A percentile compares a stretch with the other conserved stretches of the same genome.
Conservation (phyloP, 2,113 vertebrate genomes). For the Uria aalge region DNA sequence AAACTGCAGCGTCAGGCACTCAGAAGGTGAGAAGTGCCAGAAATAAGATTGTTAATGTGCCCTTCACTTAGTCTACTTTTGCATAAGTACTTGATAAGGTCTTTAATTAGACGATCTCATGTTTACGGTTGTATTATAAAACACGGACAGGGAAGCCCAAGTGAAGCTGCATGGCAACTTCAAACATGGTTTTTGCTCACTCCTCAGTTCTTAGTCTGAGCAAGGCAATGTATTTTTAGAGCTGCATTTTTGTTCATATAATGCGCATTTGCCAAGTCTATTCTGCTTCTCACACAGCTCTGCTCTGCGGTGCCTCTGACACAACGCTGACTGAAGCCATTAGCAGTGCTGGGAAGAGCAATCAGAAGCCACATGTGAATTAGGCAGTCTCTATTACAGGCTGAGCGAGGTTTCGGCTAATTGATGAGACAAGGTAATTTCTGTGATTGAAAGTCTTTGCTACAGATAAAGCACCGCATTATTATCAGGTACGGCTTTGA, state of each 20-base stretch:
- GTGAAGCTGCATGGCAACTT: background rate
- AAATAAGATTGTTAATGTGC: background rate
- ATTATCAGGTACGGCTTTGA: slow-evolving; percentile 22
- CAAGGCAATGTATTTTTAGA: background rate
- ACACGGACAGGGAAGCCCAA: background rate
- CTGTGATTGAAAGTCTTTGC: slow-evolving; percentile 18
- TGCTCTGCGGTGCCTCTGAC: background rate
- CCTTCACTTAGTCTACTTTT: background rate
- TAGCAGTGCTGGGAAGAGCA: background rate
- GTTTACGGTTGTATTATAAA: background rate
- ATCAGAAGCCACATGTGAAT: background rate
- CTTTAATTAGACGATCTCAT: background rate
- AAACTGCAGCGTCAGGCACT: background rate
- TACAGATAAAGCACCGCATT: background rate
- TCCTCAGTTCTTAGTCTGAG: background rate
- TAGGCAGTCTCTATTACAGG: background rate
- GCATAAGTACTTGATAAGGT: background rate
- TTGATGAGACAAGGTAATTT: slow-evolving; percentile 29
- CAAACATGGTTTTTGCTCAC: background rate
- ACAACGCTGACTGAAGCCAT: background rate
- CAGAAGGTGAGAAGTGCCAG: background rate
- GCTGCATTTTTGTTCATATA: background rate
- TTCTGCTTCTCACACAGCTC: background rate
- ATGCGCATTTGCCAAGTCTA: background rate
- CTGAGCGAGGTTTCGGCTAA: background rate